A percentile compares a stretch with the other conserved stretches of the same genome.
Conservation (phyloP, 1,140 invertebrate genomes). For the Drosophila cardini region DNA sequence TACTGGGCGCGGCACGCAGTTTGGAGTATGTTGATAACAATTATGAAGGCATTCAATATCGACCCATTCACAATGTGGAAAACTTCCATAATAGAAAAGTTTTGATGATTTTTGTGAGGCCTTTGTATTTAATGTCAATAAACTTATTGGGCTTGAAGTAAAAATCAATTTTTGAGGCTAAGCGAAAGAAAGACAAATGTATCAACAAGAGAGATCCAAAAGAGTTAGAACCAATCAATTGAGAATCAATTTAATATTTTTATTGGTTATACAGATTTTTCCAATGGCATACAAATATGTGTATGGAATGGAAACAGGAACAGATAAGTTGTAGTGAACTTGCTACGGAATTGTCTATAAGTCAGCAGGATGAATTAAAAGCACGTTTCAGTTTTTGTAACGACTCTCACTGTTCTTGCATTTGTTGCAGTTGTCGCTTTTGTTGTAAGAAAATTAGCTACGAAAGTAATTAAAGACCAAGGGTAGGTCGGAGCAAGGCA, state of each 20-base stretch:
- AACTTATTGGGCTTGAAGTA: slow-evolving; percentile 71
- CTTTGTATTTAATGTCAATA: slow-evolving; percentile 74
- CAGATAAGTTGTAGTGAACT: neutral
- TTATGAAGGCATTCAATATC: slow-evolving; percentile 53
- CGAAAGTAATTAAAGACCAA: slow-evolving; percentile 77
- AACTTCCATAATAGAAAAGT: slow-evolving; percentile 56
- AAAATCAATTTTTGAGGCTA: slow-evolving; percentile 65
- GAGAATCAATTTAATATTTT: slow-evolving; percentile 72
- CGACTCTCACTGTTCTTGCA: slow-evolving; percentile 33
- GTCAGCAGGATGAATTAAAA: slow-evolving; percentile 60
- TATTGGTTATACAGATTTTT: slow-evolving; percentile 8
- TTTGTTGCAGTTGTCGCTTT: slow-evolving; percentile 37
- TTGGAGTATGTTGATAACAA: slow-evolving; percentile 43
- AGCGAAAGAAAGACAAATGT: slow-evolving; percentile 29
- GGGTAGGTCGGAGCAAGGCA: slow-evolving; percentile 40
- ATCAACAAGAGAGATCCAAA: slow-evolving; percentile 7
- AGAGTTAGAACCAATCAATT: slow-evolving; percentile 43
- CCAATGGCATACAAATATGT: slow-evolving; percentile 27
- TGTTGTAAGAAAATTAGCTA: slow-evolving; percentile 79
- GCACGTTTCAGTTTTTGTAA: slow-evolving; percentile 75
- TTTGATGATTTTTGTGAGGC: slow-evolving; percentile 14
- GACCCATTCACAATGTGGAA: slow-evolving; percentile 51
- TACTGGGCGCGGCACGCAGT: slow-evolving; percentile 28
- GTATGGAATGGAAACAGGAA: slow-evolving; percentile 50
- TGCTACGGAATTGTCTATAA: neutral